A percentile compares a stretch with the other conserved stretches of the same genome.
phyloP scores from a whole-genome alignment of 2,888 invertebrate genomes.

The Limnephilus rhombicus region DNA sequence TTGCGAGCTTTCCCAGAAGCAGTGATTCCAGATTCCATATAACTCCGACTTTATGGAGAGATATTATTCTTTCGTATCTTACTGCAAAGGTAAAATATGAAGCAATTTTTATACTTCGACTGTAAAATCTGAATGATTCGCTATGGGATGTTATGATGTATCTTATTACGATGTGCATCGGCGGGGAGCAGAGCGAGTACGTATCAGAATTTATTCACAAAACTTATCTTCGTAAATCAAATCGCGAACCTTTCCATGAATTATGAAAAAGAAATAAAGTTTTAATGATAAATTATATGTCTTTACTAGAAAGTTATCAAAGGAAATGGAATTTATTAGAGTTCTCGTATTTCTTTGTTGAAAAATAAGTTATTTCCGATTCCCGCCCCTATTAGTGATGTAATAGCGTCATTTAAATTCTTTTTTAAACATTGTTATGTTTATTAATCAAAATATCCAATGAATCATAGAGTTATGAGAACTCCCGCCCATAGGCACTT shows the following conservation, averaged over 20 bases:
- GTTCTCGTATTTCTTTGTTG: constrained; percentile 38
- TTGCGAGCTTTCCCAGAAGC: constrained; percentile 45
- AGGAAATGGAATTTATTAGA: constrained; percentile 26
- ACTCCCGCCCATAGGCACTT: constrained; percentile 27
- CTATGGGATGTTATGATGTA: constrained; percentile 49
- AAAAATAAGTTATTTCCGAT: constrained; percentile 45
- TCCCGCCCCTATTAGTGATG: constrained; percentile 4
- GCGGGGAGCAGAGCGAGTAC: constrained; percentile 19
- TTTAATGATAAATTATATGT: constrained; percentile 45
- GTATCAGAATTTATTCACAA: constrained; percentile 41
- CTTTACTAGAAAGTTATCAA: constrained; percentile 43
- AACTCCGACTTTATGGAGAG: constrained; percentile 52
- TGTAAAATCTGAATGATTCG: constrained; percentile 57
- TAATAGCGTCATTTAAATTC: constrained; percentile 9
- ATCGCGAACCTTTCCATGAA: constrained; percentile 41
- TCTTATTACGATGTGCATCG: constrained; percentile 54
- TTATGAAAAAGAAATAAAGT: constrained; percentile 52
- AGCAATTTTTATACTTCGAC: constrained; percentile 54
- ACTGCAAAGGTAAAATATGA: constrained; percentile 34
- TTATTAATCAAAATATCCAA: constrained; percentile 29
- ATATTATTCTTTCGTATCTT: constrained; percentile 47
- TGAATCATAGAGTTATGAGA: constrained; percentile 34
- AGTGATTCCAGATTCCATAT: constrained; percentile 54
- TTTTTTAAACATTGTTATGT: constrained; percentile 5
- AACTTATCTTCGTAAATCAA: constrained; percentile 56